Evolutionary conservation across 2,888 invertebrate genomes (phyloP), one percentile per base, ranked within the genome.

Genomic region (Spisula subtruncata): DNA sequence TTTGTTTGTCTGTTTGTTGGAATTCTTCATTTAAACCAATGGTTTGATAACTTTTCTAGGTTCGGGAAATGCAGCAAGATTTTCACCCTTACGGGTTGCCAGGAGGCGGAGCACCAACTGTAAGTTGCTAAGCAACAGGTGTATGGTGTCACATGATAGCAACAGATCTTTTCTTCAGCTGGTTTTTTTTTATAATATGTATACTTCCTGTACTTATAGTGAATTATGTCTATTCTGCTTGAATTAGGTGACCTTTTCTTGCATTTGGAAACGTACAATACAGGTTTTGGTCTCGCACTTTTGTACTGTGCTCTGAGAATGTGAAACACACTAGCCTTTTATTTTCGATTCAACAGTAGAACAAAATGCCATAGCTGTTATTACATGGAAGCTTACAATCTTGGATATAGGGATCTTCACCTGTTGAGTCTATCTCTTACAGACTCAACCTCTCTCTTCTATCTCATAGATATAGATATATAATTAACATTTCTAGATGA

Each of bases 61-160:
- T 92, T 71, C 87, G 89, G 75, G 82, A 91, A 83, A 88, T 92
- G 89, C 91, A 91, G 85, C 84, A 81, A n/a, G 86, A 88, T 41
- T 92, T 89, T 60, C 25, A 90, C 35, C 92, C 92, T 0, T 92
- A 81, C 80, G 91, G 91, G n/a, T 87, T 81, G n/a, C 91, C 91
- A 56, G 92, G 92, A 81, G 91, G 92, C 16, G 92, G 92, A 82
- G 92, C 92, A 18, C 92, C 92, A 56, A 80, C 32, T 83, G 92
- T 92, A 92, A 92, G 92, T 92, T 92, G 89, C 92, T 81, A 79
- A 89, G 92, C 90, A 92, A 92, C 90, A 48, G 83, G 85, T 60
- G 82, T n/a, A 82, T 56, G 87, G 87, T 75, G 81, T 81, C 60
- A 35, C 32, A n/a, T n/a, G 18, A 32, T 60, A 60, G 60, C 25